Percentiles rank a stretch among this genome's conserved stretches.
These are phyloP conservation scores for Nasua narica DNA, from an alignment of 2,797 vertebrate species.

Conservation along the genomic window DNA sequence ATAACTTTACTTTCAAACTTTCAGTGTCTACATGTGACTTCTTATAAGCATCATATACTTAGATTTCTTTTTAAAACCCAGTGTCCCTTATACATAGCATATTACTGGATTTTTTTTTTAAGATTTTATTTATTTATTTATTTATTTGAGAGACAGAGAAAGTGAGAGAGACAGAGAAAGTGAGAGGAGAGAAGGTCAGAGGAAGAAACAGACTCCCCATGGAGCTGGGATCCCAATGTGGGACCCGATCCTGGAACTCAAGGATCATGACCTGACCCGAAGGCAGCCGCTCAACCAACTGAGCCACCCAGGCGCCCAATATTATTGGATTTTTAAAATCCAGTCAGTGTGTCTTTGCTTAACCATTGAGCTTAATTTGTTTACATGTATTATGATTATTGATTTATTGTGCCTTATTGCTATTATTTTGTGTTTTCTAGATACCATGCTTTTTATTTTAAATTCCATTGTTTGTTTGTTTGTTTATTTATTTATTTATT, in stretches of 20 bases:
- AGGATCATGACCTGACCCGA: no score
- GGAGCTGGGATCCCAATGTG: no score
- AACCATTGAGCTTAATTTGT: background rate
- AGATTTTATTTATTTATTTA: no score
- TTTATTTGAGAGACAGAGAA: no score
- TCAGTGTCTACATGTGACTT: background rate
- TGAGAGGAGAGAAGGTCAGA: no score
- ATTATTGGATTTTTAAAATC: background rate
- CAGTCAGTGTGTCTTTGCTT: background rate
- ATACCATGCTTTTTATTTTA: background rate
- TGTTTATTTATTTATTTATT: background rate
- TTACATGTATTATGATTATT: background rate
- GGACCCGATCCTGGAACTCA: no score
- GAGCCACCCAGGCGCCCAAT: no score
- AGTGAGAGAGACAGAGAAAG: no score
- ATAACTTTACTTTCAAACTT: slow-evolving; percentile 34
- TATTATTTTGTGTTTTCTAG: background rate
- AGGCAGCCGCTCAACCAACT: no score
- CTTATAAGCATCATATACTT: background rate
- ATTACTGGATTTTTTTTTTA: background rate
- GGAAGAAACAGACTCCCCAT: no score
- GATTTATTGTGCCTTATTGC: background rate
- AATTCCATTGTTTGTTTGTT: background rate
- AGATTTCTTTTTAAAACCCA: background rate
- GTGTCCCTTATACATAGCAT: background rate